Conservation (phyloP, 2,888 invertebrate species). For the Aspidiotus destructor region DNA sequence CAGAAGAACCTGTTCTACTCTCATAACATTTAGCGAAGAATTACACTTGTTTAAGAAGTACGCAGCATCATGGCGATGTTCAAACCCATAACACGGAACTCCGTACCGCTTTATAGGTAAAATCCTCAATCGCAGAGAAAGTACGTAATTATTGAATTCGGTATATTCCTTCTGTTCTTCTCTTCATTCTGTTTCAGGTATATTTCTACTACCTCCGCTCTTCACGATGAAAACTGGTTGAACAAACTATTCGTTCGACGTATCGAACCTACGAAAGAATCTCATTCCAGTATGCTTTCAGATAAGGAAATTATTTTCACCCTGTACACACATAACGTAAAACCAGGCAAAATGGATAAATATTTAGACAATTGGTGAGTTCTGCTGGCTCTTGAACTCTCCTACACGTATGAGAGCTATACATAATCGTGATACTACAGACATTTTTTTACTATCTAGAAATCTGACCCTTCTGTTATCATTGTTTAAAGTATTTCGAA, state of each 20-base stretch:
- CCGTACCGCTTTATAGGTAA: no score
- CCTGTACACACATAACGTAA: slow-evolving; percentile 87
- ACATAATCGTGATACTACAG: background rate
- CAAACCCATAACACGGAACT: no score
- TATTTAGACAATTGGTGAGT: slow-evolving; percentile 87
- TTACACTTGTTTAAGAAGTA: no score
- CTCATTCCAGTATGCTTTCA: slow-evolving; percentile 92
- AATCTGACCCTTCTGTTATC: background rate
- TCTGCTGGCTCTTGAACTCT: background rate
- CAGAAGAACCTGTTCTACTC: no score
- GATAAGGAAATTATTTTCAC: slow-evolving; percentile 94
- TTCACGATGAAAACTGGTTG: slow-evolving; percentile 63
- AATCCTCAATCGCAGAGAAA: no score
- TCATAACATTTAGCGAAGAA: no score
- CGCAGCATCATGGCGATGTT: no score
- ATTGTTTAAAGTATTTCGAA: background rate
- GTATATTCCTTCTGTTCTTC: no score
- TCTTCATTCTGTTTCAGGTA: background rate
- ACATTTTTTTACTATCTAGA: background rate
- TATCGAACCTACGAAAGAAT: slow-evolving; percentile 89
- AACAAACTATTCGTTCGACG: slow-evolving; percentile 79
- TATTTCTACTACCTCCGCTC: background rate
- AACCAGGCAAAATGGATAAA: slow-evolving; percentile 74
- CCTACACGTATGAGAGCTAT: background rate
- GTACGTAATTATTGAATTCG: no score